A percentile compares a stretch with the other conserved stretches of the same genome.
These are phyloP conservation scores for Urechis unicinctus DNA, from an alignment of 2,888 invertebrate genomes.

Conservation along the genomic window DNA sequence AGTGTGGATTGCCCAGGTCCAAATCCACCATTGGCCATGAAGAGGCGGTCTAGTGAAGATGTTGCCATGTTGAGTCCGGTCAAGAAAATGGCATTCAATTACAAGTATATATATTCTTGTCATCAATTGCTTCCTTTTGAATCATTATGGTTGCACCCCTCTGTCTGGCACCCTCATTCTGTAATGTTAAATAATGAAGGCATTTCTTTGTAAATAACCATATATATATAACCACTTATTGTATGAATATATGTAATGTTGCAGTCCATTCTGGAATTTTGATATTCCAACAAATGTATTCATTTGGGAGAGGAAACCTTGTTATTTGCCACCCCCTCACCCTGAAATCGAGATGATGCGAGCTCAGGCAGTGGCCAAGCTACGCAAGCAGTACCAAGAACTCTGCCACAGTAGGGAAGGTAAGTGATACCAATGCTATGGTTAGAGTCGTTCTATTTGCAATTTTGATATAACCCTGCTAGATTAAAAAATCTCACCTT, in stretches of 20 bases:
- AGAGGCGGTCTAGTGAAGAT: constrained; percentile 3
- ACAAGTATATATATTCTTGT: constrained; percentile 67
- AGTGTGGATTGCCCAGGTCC: not conserved
- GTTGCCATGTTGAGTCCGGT: constrained; percentile 8
- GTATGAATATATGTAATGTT: no score
- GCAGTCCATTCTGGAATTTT: constrained; percentile 70
- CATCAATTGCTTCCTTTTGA: no score
- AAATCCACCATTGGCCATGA: not conserved
- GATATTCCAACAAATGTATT: constrained; percentile 88
- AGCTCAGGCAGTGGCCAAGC: constrained; percentile 72
- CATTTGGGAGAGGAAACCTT: constrained; percentile 78
- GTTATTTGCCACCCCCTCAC: constrained; percentile 82
- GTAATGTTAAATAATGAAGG: constrained; percentile 1
- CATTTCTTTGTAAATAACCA: not conserved
- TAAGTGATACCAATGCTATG: constrained; percentile 11
- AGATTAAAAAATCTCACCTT: no score
- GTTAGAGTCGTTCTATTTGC: no score
- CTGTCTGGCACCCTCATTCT: no score
- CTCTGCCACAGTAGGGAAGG: constrained; percentile 75
- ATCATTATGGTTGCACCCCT: no score
- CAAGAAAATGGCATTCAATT: constrained; percentile 66
- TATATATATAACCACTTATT: no score
- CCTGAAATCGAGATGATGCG: constrained; percentile 88
- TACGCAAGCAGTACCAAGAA: constrained; percentile 87
- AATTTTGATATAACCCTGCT: no score